Base-by-base conservation (phyloP, 2,888 invertebrate species). In the Lysandra coridon region DNA sequence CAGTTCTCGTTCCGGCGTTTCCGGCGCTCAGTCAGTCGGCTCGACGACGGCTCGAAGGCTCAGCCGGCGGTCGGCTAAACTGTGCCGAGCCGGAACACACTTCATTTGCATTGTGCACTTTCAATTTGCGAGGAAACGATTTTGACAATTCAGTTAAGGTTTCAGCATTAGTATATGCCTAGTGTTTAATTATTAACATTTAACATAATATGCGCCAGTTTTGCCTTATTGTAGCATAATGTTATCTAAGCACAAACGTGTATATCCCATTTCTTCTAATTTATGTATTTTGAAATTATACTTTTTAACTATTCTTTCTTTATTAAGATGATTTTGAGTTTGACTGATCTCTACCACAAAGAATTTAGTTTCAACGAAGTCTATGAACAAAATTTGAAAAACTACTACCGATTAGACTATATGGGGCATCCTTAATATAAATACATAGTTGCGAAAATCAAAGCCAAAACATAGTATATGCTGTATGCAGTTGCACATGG, bases 401-500 rank as follows among this genome's bases (percentile, higher is more conserved):
- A 14, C 4, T 0, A 57, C 14, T 57, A 17, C 17, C 57, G 17
- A 57, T 17, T 57, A 57, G 1, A 62, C 23, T 62, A 23, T 7
- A 23, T 23, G 7, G 23, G 23, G 23, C 0, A 62, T 23, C 4
- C 17, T 17, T 57, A 53, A 17, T 14, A 30, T 33, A 33, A 0
- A 37, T 37, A 37, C 37, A 37, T 14, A 10, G 17, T 73, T 73
- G 73, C 23, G 30, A 23, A 73, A 73, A 73, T 73, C 37, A 73
- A 80, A 73, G 57, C 14, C 17, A 57, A 57, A 57, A 57, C 57
- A 57, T 57, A 57, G 57, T 57, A 57, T 4, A 4, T 57, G 1
- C 5, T 23, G 23, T 40, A 40, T 17, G n/a, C 30, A 77, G 78
- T 79, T 73, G 78, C 81, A 80, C 80, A 80, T 78, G 81, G 33